Percentiles rank a stretch among this genome's conserved stretches.
These are phyloP conservation scores for Eremobia ochroleuca DNA, from an alignment of 2,888 invertebrate genomes.

Conservation along the genomic window DNA sequence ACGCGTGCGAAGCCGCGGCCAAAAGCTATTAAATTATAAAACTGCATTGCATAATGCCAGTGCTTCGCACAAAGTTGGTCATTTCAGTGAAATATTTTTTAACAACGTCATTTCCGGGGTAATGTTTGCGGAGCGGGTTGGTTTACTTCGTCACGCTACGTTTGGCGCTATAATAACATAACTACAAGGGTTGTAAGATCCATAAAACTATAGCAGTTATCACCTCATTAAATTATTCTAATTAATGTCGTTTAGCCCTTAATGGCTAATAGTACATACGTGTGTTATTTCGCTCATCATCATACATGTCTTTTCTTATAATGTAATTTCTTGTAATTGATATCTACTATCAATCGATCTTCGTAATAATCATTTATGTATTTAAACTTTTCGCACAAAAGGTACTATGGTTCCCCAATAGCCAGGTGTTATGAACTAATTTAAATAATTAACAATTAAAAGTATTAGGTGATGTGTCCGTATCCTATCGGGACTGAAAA, in stretches of 20 bases:
- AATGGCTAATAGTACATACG: not conserved
- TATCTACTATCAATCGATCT: not conserved
- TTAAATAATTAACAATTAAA: slow-evolving; percentile 28
- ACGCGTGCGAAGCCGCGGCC: not conserved
- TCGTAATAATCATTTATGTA: not conserved
- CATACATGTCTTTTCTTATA: not conserved
- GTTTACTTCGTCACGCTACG: slow-evolving; percentile 63
- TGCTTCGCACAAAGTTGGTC: slow-evolving; percentile 11
- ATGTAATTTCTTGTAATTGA: not conserved
- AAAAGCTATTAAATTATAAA: slow-evolving; percentile 7
- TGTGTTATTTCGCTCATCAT: slow-evolving; percentile 9
- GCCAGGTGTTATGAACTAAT: slow-evolving; percentile 16
- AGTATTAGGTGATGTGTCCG: not conserved
- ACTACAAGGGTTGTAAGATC: slow-evolving; percentile 58
- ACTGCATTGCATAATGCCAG: slow-evolving; percentile 21
- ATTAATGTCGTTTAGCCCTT: slow-evolving; percentile 31
- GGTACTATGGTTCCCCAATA: not conserved
- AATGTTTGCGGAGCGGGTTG: slow-evolving; percentile 38
- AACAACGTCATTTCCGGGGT: slow-evolving; percentile 50
- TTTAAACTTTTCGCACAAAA: too few species aligned
- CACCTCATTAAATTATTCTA: slow-evolving; percentile 44
- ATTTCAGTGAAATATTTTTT: slow-evolving; percentile 11
- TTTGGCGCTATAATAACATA: slow-evolving; percentile 60
- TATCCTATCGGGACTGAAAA: not conserved
- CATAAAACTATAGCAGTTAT: slow-evolving; percentile 37